These are phyloP conservation scores for Hypomecis atomaria DNA, from an alignment of 2,888 invertebrate species.

Conservation along the genomic window DNA sequence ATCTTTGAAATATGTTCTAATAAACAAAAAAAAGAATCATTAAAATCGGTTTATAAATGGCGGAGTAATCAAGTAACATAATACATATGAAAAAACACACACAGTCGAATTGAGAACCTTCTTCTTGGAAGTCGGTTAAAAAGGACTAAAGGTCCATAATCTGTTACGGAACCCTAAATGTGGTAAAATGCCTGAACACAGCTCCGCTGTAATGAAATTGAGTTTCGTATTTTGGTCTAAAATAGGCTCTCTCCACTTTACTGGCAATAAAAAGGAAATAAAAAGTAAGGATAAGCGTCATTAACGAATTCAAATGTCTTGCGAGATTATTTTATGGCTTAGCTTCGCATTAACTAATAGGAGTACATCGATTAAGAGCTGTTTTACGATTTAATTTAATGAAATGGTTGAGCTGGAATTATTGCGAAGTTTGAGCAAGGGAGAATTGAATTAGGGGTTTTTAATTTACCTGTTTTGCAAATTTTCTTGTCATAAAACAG, in stretches of 20 bases:
- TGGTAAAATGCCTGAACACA: slow-evolving; percentile 4
- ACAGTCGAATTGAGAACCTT: too few species aligned
- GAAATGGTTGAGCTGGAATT: slow-evolving; percentile 10
- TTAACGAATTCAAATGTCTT: slow-evolving; percentile 42
- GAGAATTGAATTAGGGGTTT: background rate
- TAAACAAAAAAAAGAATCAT: too few species aligned
- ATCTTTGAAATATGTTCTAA: too few species aligned
- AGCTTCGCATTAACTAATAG: slow-evolving; percentile 34
- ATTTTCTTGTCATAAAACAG: background rate
- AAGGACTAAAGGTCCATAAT: background rate
- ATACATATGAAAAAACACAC: too few species aligned
- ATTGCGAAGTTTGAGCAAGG: background rate
- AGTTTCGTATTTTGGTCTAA: slow-evolving; percentile 22
- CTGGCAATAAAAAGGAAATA: slow-evolving; percentile 42
- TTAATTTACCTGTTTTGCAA: background rate
- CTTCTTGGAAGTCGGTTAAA: too few species aligned
- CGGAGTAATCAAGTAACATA: too few species aligned
- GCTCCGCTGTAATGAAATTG: slow-evolving; percentile 12
- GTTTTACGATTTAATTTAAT: slow-evolving; percentile 34
- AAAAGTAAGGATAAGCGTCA: slow-evolving; percentile 39
- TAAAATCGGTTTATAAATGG: too few species aligned
- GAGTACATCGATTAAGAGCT: slow-evolving; percentile 28
- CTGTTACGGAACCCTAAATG: background rate
- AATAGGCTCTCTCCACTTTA: slow-evolving; percentile 35
- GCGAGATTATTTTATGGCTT: slow-evolving; percentile 36